Evolutionary conservation across 2,113 vertebrate species (phyloP).

Genomic region (Corynorhinus townsendii): DNA sequence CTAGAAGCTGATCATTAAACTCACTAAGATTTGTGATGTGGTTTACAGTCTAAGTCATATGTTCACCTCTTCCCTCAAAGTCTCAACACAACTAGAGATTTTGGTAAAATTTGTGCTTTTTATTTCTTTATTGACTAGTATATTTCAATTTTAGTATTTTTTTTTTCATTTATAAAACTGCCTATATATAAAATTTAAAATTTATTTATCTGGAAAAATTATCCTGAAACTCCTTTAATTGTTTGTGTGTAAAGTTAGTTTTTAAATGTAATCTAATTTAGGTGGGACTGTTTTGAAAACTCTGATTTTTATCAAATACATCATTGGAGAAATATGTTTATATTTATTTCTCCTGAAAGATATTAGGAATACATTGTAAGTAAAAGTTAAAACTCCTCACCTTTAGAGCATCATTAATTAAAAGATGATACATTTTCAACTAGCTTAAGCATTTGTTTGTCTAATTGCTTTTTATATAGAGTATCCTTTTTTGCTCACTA

Average conservation of each 20-base stretch:
- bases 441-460: neutral
- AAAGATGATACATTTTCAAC: neutral
- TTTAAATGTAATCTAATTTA: neutral
- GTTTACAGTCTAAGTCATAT: neutral
- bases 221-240: neutral
- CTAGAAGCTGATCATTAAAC: neutral
- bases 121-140: neutral
- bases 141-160: neutral
- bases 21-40: slow-evolving; percentile 18
- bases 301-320: neutral
- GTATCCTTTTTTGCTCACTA: neutral
- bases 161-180: neutral
- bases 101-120: neutral
- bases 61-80: neutral
- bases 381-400: neutral
- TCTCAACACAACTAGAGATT: neutral
- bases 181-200: neutral
- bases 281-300: neutral
- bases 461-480: neutral
- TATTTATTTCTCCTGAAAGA: neutral
- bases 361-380: neutral
- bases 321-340: neutral
- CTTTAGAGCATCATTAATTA: neutral
- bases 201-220: neutral
- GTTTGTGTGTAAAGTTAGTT: neutral